These are phyloP conservation scores for Lanistes nyassanus DNA, from an alignment of 1,140 invertebrate genomes.

Conservation along the genomic window DNA sequence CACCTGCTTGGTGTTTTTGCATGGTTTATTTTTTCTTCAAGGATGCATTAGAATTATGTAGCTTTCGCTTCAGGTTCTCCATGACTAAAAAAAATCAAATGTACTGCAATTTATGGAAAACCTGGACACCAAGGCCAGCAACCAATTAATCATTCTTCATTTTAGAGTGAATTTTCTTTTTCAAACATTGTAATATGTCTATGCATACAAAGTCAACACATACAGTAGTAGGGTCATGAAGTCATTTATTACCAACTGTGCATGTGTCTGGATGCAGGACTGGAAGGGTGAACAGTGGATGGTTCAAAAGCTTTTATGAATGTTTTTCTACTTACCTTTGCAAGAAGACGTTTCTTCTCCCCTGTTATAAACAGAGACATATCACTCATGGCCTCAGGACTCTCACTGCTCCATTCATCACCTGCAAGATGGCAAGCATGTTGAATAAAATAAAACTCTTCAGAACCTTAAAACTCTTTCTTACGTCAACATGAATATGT, in stretches of 20 bases:
- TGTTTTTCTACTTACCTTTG: constrained; percentile 36
- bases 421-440: constrained; percentile 29
- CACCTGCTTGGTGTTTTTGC: too few relatives aligned
- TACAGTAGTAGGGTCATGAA: too few relatives aligned
- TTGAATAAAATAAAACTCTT: neutral
- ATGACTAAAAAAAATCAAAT: too few relatives aligned
- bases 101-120: too few relatives aligned
- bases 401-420: constrained; percentile 37
- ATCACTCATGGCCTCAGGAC: constrained; percentile 40
- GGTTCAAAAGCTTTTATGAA: neutral
- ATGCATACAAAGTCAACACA: neutral
- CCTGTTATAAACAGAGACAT: constrained; percentile 30
- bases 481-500: neutral
- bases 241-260: too few relatives aligned
- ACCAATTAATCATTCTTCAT: too few relatives aligned
- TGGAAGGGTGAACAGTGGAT: neutral
- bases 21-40: too few relatives aligned
- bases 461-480: neutral
- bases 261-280: neutral
- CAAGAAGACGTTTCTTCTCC: constrained; percentile 36
- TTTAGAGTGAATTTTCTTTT: too few relatives aligned
- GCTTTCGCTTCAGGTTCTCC: too few relatives aligned
- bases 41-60: too few relatives aligned
- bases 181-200: too few relatives aligned
- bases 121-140: too few relatives aligned